Evolutionary conservation across 2,113 vertebrate species (phyloP), one percentile per base, ranked within the genome.

Genomic region (Theropithecus gelada): DNA sequence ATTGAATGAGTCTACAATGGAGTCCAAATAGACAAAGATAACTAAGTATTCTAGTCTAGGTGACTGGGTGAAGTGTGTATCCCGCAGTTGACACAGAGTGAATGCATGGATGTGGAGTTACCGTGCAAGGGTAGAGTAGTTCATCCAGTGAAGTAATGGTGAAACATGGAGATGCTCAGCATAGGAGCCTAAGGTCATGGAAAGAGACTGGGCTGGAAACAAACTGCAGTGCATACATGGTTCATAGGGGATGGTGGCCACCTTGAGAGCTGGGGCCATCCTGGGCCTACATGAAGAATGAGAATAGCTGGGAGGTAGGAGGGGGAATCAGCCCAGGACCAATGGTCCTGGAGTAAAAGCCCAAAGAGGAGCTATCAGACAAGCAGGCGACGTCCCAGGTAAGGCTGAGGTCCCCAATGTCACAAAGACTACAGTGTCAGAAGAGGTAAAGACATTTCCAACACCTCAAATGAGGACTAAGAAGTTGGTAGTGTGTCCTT

Each of bases 111-210:
- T 5, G 2, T 14, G 11, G 1, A 0, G 1, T 2, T 20, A 35
- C 22, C 4, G 55, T 72, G 55, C 8, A 3, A n/a, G 9, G 13
- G 27, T 12, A 8, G 18, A 10, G 30, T 0, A 4, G 3, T 20
- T 38, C 6, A 10, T 48, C 5, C 57, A 30, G 0, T 0, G 57
- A 57, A 73, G 20, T 0, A 3, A 6, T 22, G 0, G 4, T 9
- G 8, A 59, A 40, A 23, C 0, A 3, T 8, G 57, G 61, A 27
- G n/a, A 32, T 16, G 0, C 13, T 43, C 8, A n/a, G 20, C 17
- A 18, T 4, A 0, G 3, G 27, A 32, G 30, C 52, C 2, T 43
- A 5, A 45, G 89, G 18, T 6, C 64, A 17, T 25, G 25, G 32
- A 61, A 13, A 48, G 38, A 76, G 79, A 38, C 14, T 2, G 11